Base-by-base conservation (phyloP, 1,140 invertebrate species). In the Drosophila carrolli region DNA sequence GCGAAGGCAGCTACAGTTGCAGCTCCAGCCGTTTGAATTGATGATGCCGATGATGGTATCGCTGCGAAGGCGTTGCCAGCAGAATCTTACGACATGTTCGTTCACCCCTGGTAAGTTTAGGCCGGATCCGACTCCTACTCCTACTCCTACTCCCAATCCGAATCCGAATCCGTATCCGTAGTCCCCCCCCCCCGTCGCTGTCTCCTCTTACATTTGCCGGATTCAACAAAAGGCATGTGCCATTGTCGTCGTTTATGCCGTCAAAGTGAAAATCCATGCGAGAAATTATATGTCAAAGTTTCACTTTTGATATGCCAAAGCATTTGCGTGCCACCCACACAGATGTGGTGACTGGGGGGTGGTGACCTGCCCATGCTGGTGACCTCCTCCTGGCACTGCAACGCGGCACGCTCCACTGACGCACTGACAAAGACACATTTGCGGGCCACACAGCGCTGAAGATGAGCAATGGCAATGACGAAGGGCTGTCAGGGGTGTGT, bases 281-380 rank as follows among this genome's bases (percentile, higher is more conserved):
- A 88, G 79, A 86, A 86, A 86, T 86, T 86, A 88, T 88, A 83
- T 88, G 83, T 88, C 83, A 88, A 88, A 88, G 82, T 86, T 88
- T 88, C 83, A 88, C 83, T 88, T 88, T 88, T 88, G 83, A 88
- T 80, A 88, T 88, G 83, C 72, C 74, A 85, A 81, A 88, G 67
- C 79, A 88, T 81, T 78, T 74, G 72, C 55, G 53, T 57, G 38
- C 35, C 32, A 41, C 51, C 38, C 59, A 44, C 43, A 48, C 43
- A 48, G 57, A 14, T 14, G 10, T 9, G 19, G 47, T 32, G 48
- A 35, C 23, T 19, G 37, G 19, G n/a, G n/a, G 32, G 37, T 54
- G 59, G 60, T 51, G 16, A 35, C 5, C 46, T 40, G n/a, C 37
- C 8, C 60, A 32, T 47, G 47, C 60, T 65, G 56, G 57, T 51